These are phyloP conservation scores for Galeopsomyia nigrocyanea DNA, from an alignment of 2,888 invertebrate genomes.

Conservation along the genomic window DNA sequence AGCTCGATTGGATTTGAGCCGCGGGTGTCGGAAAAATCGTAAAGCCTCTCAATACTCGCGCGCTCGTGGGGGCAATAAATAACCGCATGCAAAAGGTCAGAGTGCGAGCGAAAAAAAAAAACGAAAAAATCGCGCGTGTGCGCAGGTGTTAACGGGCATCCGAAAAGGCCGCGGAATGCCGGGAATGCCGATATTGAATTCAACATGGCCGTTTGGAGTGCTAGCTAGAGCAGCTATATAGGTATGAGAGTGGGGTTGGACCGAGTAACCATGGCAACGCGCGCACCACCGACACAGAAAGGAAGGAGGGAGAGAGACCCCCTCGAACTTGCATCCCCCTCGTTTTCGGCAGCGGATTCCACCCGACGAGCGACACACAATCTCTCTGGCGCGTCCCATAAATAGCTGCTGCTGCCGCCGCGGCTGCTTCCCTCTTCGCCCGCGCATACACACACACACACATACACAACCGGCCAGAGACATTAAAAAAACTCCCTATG, in stretches of 20 bases:
- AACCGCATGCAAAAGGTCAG: slow-evolving; percentile 13
- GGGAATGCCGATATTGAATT: slow-evolving; percentile 69
- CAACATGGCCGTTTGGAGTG: slow-evolving; percentile 65
- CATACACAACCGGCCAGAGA: slow-evolving; percentile 1
- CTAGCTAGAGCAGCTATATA: neutral
- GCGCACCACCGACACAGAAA: neutral
- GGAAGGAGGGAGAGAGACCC: neutral
- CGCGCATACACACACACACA: neutral
- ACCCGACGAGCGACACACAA: slow-evolving; percentile 13
- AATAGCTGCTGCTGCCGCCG: slow-evolving; percentile 29
- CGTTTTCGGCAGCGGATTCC: slow-evolving; percentile 27
- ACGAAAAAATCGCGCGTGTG: slow-evolving; percentile 7
- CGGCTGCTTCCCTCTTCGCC: slow-evolving; percentile 6
- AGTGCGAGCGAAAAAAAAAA: neutral
- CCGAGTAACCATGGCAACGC: neutral
- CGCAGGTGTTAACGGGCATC: slow-evolving; percentile 48
- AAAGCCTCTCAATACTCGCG: slow-evolving; percentile 26
- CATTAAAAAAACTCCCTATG: slow-evolving; percentile 45
- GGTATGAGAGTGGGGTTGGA: no score
- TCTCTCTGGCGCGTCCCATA: slow-evolving; percentile 29
- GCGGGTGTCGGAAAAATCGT: slow-evolving; percentile 40
- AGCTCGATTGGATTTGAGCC: slow-evolving; percentile 28
- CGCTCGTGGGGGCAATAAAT: slow-evolving; percentile 35
- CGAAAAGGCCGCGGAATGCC: slow-evolving; percentile 61
- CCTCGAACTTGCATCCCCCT: slow-evolving; percentile 24